Evolutionary conservation across 2,888 invertebrate genomes (phyloP), one percentile per base, ranked within the genome.

Genomic region (Epinotia ramella): DNA sequence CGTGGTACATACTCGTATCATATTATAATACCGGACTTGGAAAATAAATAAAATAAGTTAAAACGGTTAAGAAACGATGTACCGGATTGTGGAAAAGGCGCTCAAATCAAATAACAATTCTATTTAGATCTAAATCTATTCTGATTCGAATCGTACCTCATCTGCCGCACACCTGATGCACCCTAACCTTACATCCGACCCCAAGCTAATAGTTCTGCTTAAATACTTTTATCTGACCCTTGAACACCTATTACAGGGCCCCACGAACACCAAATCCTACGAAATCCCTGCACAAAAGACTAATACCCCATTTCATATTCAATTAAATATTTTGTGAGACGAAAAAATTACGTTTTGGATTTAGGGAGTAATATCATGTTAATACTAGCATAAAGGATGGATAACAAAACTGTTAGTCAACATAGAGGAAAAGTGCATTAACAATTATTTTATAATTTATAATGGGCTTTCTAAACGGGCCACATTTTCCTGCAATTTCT

Each of bases 271-370:
- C 80, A 86, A 88, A 91, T 91, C 91, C 91, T 83, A 80, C 83
- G 85, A 91, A 93, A 93, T 90, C 93, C 92, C 82, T 80, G 82
- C 84, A 94, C 93, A 94, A 94, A 94, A 91, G 91, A 94, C 86
- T 94, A 94, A 94, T 92, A 87, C 94, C 91, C 85, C 93, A 95
- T 95, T 96, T 95, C 95, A 95, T 96, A 96, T 96, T 96, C 96
- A 96, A 96, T 96, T 96, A 96, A 95, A 95, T 96, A 95, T 93
- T 94, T 91, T 91, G 91, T 90, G 83, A 88, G 91, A 90, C 87
- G 85, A 91, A 96, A 95, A 95, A 95, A 95, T 95, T 95, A 95
- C 95, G 94, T 83, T 88, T 84, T 76, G 88, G 88, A 87, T 89
- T 91, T 87, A 84, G 83, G 87, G 87, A 87, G 84, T 84, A 82